phyloP scores from a whole-genome alignment of 2,888 invertebrate species.

The Lutraria lutraria region DNA sequence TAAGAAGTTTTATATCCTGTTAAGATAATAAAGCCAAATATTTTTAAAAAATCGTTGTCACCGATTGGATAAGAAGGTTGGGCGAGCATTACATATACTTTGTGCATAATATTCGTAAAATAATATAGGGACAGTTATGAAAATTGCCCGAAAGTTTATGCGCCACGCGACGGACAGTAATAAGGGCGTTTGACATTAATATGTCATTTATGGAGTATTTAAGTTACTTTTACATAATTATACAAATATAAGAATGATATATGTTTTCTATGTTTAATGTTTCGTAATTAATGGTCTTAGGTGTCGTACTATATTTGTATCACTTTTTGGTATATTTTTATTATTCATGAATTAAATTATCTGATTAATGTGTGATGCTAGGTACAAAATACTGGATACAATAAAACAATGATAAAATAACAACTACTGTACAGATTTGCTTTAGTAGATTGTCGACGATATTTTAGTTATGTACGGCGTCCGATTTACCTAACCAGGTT shows the following conservation, averaged over 20 bases:
- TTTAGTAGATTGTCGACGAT: too few species aligned
- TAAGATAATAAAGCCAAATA: too few species aligned
- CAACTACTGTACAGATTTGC: too few species aligned
- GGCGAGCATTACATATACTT: not conserved
- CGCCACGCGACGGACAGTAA: not conserved
- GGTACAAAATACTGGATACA: not conserved
- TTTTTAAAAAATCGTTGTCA: too few species aligned
- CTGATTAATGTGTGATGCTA: not conserved
- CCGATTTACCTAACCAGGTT: too few species aligned
- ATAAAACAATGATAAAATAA: too few species aligned
- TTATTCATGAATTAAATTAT: not conserved
- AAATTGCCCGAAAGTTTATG: constrained; percentile 15
- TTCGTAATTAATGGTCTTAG: not conserved
- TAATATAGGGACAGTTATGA: not conserved
- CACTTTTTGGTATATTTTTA: not conserved
- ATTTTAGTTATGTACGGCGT: too few species aligned
- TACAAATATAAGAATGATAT: not conserved
- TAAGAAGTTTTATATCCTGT: too few species aligned
- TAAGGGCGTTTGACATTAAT: not conserved
- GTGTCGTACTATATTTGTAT: not conserved
- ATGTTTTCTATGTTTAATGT: not conserved
- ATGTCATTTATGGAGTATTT: not conserved
- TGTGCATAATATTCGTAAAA: not conserved
- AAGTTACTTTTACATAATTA: not conserved
- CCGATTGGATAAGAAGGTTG: too few species aligned